Conservation (phyloP, 2,888 invertebrate genomes). For the Eilema sororculum region DNA sequence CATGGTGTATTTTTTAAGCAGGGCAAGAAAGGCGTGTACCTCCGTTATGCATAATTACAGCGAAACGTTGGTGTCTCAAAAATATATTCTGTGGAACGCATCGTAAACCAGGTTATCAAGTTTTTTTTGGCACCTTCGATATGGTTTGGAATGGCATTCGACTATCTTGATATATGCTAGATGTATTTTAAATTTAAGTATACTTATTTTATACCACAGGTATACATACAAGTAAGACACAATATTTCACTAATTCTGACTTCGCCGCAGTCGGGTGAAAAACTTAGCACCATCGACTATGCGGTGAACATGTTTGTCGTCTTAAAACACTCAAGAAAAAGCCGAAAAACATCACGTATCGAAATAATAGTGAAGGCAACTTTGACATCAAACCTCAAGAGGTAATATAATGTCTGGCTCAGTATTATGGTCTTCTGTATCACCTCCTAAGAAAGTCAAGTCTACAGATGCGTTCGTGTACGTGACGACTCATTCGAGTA, state of each 20-base stretch:
- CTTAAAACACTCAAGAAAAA: background rate
- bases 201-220: too few species aligned
- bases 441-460: background rate
- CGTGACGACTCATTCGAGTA: constrained; percentile 5
- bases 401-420: background rate
- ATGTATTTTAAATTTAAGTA: too few species aligned
- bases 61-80: too few species aligned
- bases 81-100: too few species aligned
- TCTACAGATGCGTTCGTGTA: background rate
- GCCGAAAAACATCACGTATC: background rate
- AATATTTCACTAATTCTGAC: background rate
- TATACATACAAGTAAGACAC: background rate
- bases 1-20: too few species aligned
- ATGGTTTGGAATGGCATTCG: too few species aligned
- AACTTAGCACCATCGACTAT: background rate
- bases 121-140: too few species aligned
- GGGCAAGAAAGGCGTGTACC: too few species aligned
- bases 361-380: background rate
- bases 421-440: constrained; percentile 2
- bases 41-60: too few species aligned
- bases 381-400: background rate
- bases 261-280: background rate
- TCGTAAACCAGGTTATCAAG: too few species aligned
- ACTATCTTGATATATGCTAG: too few species aligned
- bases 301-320: background rate